Evolutionary conservation across 2,797 vertebrate species (phyloP).

Genomic region (Falco peregrinus): DNA sequence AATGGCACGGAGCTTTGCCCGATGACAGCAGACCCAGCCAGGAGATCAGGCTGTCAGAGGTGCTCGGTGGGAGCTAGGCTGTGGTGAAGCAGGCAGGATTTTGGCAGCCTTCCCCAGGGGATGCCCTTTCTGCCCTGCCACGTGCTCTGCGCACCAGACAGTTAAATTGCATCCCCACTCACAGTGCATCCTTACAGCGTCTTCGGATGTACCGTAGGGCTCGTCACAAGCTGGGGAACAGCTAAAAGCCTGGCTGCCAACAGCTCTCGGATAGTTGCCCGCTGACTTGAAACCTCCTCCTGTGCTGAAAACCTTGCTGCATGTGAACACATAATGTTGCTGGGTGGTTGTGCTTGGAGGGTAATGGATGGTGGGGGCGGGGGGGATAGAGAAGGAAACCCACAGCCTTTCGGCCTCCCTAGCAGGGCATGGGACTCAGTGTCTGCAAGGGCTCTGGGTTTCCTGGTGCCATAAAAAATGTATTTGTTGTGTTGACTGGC

Average conservation of each 20-base stretch:
- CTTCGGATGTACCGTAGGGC: background rate
- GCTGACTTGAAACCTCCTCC: background rate
- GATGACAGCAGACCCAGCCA: background rate
- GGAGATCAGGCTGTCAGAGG: background rate
- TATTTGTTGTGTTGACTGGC: fast-evolving
- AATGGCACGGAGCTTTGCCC: fast-evolving
- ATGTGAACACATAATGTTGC: background rate
- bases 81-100: background rate
- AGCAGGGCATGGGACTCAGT: fast-evolving
- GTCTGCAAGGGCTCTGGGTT: background rate
- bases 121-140: background rate
- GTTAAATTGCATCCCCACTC: background rate
- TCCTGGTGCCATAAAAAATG: background rate
- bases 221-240: background rate
- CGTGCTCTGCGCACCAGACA: background rate
- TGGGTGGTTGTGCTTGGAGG: background rate
- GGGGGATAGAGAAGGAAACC: background rate
- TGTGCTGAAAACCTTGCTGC: background rate
- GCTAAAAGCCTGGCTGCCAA: background rate
- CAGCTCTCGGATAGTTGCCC: background rate
- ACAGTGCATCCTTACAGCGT: background rate
- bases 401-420: background rate
- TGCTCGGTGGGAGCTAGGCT: background rate
- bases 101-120: background rate
- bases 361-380: fast-evolving